phyloP scores from a whole-genome alignment of 2,888 invertebrate species.

The Drosophila neonasuta region DNA sequence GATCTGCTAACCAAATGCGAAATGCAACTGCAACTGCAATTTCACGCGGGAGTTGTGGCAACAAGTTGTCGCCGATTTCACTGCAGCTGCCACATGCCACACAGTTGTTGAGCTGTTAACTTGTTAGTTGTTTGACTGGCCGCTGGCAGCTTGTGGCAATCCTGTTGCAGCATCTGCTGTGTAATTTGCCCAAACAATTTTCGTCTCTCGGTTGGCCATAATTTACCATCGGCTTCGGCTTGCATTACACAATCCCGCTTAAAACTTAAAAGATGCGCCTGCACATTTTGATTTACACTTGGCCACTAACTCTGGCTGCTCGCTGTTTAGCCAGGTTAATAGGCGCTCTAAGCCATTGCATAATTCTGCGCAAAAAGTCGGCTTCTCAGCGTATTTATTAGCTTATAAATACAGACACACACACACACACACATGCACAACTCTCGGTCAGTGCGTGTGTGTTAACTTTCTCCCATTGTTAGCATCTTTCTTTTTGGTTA shows the following conservation, averaged over 20 bases:
- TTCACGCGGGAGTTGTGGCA: constrained; percentile 11
- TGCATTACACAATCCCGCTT: constrained; percentile 50
- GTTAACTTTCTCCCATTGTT: constrained; percentile 76
- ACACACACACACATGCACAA: background rate
- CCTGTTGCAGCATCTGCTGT: constrained; percentile 35
- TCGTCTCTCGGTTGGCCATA: constrained; percentile 29
- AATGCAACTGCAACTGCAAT: constrained; percentile 17
- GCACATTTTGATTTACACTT: constrained; percentile 60
- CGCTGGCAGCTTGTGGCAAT: background rate
- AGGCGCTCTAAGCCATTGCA: constrained; percentile 10
- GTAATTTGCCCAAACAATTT: constrained; percentile 39
- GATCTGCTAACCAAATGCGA: constrained; percentile 53
- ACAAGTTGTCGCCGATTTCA: constrained; percentile 35
- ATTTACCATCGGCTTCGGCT: constrained; percentile 30
- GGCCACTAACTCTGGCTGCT: constrained; percentile 45
- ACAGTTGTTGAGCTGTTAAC: constrained; percentile 51
- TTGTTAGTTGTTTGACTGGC: constrained; percentile 14
- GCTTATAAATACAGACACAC: constrained; percentile 16
- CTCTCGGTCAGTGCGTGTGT: constrained; percentile 33
- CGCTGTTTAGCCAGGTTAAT: constrained; percentile 31
- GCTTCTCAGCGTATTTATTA: constrained; percentile 21
- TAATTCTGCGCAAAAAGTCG: constrained; percentile 20
- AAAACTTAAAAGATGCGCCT: constrained; percentile 33
- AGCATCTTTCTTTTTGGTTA: constrained; percentile 73
- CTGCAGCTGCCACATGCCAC: constrained; percentile 67